phyloP scores from a whole-genome alignment of 1,140 invertebrate genomes.

The Achroia grisella region DNA sequence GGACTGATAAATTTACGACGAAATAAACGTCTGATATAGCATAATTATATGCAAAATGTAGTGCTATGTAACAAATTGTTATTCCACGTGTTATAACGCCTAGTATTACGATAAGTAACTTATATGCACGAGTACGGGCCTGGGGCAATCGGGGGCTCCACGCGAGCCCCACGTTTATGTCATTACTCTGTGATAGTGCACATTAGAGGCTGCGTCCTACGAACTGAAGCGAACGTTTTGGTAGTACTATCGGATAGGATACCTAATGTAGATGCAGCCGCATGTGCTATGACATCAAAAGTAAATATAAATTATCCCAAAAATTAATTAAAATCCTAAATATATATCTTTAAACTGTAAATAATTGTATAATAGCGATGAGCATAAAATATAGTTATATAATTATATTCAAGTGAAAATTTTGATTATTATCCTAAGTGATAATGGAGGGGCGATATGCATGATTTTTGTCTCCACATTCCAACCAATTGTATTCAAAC shows the following conservation, averaged over 20 bases:
- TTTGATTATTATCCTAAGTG: slow-evolving; percentile 34
- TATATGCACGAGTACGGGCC: slow-evolving; percentile 67
- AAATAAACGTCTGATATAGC: slow-evolving; percentile 30
- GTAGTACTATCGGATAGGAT: slow-evolving; percentile 5
- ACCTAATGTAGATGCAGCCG: slow-evolving; percentile 29
- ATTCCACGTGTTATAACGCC: slow-evolving; percentile 60
- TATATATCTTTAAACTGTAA: slow-evolving; percentile 64
- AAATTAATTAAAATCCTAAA: slow-evolving; percentile 71
- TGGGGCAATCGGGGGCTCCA: slow-evolving; percentile 60
- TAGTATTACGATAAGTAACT: slow-evolving; percentile 65
- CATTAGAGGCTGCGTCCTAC: slow-evolving; percentile 40
- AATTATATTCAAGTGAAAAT: slow-evolving; percentile 37
- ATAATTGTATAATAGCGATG: slow-evolving; percentile 68
- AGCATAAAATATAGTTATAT: slow-evolving; percentile 38
- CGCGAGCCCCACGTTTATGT: slow-evolving; percentile 57
- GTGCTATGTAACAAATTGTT: slow-evolving; percentile 56
- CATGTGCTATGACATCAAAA: slow-evolving; percentile 67
- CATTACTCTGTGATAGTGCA: slow-evolving; percentile 72
- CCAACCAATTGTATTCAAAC: slow-evolving; percentile 31
- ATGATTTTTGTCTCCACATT: slow-evolving; percentile 68
- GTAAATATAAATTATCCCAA: slow-evolving; percentile 71
- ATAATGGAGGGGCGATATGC: slow-evolving; percentile 59
- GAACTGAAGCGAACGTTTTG: slow-evolving; percentile 3
- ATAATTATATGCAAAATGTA: slow-evolving; percentile 46
- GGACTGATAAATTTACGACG: slow-evolving; percentile 43